A percentile compares a stretch with the other conserved stretches of the same genome.
These are phyloP conservation scores for Prochilodus magdalenae DNA, from an alignment of 2,113 vertebrate species.

Conservation along the genomic window DNA sequence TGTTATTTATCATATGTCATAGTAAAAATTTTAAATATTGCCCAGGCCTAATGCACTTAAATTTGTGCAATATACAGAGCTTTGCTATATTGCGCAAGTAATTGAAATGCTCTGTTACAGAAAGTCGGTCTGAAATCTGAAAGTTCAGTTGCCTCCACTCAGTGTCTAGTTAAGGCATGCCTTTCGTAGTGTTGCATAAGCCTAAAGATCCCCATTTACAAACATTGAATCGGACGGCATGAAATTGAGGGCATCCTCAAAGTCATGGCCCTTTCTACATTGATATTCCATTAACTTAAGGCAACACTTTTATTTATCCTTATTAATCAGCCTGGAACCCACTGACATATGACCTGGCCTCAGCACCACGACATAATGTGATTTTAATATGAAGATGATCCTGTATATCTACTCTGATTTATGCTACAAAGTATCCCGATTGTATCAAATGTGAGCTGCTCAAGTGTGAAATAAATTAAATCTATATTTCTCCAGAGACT, in stretches of 20 bases:
- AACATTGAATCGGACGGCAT: conserved; percentile 53
- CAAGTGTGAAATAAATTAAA: conserved; percentile 88
- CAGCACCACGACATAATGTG: conserved; percentile 20
- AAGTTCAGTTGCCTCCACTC: not conserved
- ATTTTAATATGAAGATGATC: conserved; percentile 35
- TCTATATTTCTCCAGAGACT: conserved; percentile 87
- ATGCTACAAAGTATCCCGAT: conserved; percentile 88
- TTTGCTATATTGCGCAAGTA: not conserved
- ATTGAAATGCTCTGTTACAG: not conserved
- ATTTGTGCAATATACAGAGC: not conserved
- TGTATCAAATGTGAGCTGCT: conserved; percentile 85
- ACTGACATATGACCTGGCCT: conserved; percentile 19
- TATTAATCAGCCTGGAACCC: conserved; percentile 42
- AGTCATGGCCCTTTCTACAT: conserved; percentile 55
- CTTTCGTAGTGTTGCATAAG: not conserved
- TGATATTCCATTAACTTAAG: conserved; percentile 50
- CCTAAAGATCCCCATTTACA: conserved; percentile 38
- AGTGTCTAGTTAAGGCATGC: conserved; percentile 14
- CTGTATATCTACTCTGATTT: conserved; percentile 75
- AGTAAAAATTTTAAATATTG: too few relatives aligned
- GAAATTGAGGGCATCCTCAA: conserved; percentile 62
- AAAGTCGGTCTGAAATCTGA: not conserved
- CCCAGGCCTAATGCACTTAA: too few relatives aligned
- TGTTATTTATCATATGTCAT: too few relatives aligned
- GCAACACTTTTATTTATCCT: conserved; percentile 50